Evolutionary conservation across 2,888 invertebrate genomes (phyloP).

Genomic region (Archaeoteleia sp.): DNA sequence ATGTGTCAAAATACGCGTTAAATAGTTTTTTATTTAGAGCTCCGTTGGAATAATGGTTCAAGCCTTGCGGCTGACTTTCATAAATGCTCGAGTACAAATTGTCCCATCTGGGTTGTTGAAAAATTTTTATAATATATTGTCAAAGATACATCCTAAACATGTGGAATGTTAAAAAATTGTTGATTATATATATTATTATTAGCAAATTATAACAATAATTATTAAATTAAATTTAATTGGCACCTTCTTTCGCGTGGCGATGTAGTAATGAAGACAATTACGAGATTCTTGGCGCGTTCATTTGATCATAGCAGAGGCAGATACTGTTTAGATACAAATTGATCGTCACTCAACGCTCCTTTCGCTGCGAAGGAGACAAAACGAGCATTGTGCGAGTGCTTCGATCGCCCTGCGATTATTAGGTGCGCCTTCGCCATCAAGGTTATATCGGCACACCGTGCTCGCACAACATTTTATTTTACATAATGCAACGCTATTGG

Average conservation of each 20-base stretch:
- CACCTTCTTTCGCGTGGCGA: not conserved
- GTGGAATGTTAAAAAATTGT: no score
- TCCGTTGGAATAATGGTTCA: no score
- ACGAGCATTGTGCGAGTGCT: constrained; percentile 45
- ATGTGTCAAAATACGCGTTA: no score
- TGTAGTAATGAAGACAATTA: constrained; percentile 25
- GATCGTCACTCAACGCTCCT: constrained; percentile 38
- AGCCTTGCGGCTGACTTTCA: no score
- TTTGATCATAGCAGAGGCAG: constrained; percentile 23
- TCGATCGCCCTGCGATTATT: constrained; percentile 51
- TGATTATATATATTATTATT: no score
- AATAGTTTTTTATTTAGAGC: no score
- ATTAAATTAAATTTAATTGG: not conserved
- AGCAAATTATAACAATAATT: no score
- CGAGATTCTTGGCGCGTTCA: constrained; percentile 28
- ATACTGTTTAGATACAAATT: constrained; percentile 51
- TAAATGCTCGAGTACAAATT: no score
- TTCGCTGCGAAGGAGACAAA: constrained; percentile 40
- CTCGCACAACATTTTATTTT: constrained; percentile 51
- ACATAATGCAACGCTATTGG: constrained; percentile 48
- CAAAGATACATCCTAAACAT: no score
- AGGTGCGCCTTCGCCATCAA: constrained; percentile 42
- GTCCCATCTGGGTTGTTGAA: no score
- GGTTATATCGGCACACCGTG: no score
- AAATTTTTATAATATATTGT: no score